Evolutionary conservation across 2,888 invertebrate genomes (phyloP), one percentile per base, ranked within the genome.

Genomic region (Thecophora atra): DNA sequence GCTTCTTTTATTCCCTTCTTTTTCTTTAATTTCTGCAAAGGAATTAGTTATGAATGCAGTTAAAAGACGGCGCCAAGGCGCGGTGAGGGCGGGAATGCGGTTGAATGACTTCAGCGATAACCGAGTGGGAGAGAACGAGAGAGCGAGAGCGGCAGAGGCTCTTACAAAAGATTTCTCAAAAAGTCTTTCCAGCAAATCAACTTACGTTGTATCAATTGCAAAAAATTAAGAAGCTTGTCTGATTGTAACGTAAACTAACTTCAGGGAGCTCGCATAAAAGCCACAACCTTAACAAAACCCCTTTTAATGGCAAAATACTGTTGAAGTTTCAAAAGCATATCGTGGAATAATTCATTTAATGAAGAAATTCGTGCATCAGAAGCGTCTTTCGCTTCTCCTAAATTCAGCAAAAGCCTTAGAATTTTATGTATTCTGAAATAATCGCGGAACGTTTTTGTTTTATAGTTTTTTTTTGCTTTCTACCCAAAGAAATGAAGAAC

Each of bases 1-100:
- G 64, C 64, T 64, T 47, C 42, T 19, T 62, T 62, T 37, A 30
- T 52, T 47, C 30, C 8, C 28, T 54, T 54, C 15, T 67, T 58
- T 66, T 11, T 19, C 37, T 54, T 67, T 21, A 21, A 24, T 42
- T 19, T 67, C 17, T 56, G 47, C 69, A 51, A 69, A 19, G 51
- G 69, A 69, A 69, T 69, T 69, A 69, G 69, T 69, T 51, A 51
- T 19, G 69, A 30, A 62, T 60, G 30, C 26, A 37, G 26, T 7
- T 26, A 24, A 28, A 28, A 28, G 58, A 0, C 19, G 21, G 44
- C 21, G n/a, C 24, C 17, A 15, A 44, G 21, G 47, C 11, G 21
- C 15, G 24, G 47, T 44, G 44, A 13, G 26, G 37, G n/a, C 6
- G 42, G n/a, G 19, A 63, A 63, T 3, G 30, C 19, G 64, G 21